A percentile compares a stretch with the other conserved stretches of the same genome.
phyloP scores from a whole-genome alignment of 1,140 invertebrate species.

The Drosophila nebulosa region DNA sequence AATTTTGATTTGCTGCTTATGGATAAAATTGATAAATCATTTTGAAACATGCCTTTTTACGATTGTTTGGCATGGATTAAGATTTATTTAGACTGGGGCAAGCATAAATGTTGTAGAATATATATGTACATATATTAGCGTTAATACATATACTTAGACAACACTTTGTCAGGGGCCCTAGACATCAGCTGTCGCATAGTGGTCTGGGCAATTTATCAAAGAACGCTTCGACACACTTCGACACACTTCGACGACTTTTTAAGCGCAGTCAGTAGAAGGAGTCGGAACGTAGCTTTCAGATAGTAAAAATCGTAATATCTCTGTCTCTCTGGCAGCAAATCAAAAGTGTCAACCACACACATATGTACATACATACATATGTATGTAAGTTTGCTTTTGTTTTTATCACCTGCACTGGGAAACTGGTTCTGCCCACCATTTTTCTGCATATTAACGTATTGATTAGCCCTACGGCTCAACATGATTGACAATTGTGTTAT shows the following conservation, averaged over 20 bases:
- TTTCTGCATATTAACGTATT: constrained; percentile 57
- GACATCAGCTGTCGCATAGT: constrained; percentile 30
- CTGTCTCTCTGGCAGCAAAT: constrained; percentile 42
- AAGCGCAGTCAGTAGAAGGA: neutral
- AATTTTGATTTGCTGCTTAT: neutral
- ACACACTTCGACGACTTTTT: constrained; percentile 3
- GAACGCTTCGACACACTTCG: constrained; percentile 8
- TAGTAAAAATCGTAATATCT: neutral
- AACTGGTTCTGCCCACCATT: neutral
- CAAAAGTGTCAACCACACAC: constrained; percentile 40
- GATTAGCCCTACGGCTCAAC: constrained; percentile 69
- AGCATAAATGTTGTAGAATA: neutral
- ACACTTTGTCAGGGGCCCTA: constrained; percentile 50
- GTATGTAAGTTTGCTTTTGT: constrained; percentile 19
- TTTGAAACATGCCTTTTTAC: neutral
- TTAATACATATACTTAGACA: constrained; percentile 14
- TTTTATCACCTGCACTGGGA: constrained; percentile 48
- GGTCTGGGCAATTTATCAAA: constrained; percentile 45
- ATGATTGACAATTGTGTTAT: constrained; percentile 75
- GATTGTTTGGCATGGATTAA: neutral
- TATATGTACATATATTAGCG: constrained; percentile 3
- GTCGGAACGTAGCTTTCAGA: neutral
- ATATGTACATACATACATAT: neutral
- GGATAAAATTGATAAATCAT: neutral
- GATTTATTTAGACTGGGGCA: constrained; percentile 5